A percentile compares a stretch with the other conserved stretches of the same genome.
Evolutionary conservation across 2,888 invertebrate species (phyloP).

Genomic region (Onthophagus sagittarius): DNA sequence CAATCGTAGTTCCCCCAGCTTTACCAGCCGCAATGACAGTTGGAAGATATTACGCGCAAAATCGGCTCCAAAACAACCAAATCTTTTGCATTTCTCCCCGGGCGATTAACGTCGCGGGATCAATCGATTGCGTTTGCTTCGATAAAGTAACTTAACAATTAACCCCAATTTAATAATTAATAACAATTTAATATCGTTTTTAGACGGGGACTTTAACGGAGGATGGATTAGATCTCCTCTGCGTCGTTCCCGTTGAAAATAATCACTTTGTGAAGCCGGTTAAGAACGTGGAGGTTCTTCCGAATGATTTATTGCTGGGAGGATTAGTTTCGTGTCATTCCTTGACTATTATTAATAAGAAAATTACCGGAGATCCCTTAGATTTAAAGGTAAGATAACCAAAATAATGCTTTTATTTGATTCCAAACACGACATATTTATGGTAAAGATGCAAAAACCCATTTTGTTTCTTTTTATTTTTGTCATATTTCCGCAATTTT

Average conservation of each 20-base stretch:
- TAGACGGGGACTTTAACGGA: conserved; percentile 95
- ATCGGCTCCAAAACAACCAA: conserved; percentile 68
- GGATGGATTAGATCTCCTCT: conserved; percentile 94
- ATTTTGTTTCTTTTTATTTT: no score
- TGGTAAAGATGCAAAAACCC: no score
- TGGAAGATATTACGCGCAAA: conserved; percentile 86
- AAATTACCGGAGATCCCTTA: conserved; percentile 88
- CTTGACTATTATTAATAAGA: conserved; percentile 82
- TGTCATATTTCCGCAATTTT: no score
- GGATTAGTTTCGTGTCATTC: conserved; percentile 94
- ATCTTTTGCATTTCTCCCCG: conserved; percentile 92
- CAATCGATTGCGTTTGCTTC: conserved; percentile 84
- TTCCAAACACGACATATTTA: no score
- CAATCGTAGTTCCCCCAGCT: conserved; percentile 94
- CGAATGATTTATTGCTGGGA: conserved; percentile 49
- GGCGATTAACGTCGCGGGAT: conserved; percentile 89
- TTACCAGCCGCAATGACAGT: conserved; percentile 96
- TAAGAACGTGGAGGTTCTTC: conserved; percentile 49
- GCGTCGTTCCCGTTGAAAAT: conserved; percentile 68
- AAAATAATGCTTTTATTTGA: no score
- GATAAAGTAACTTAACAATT: conserved; percentile 77
- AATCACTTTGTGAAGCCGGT: conserved; percentile 49
- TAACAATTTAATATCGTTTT: no score
- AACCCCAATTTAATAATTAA: no score
- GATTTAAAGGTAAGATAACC: conserved; percentile 69